Evolutionary conservation across 2,797 vertebrate species (phyloP).

Genomic region (Dermochelys coriacea): DNA sequence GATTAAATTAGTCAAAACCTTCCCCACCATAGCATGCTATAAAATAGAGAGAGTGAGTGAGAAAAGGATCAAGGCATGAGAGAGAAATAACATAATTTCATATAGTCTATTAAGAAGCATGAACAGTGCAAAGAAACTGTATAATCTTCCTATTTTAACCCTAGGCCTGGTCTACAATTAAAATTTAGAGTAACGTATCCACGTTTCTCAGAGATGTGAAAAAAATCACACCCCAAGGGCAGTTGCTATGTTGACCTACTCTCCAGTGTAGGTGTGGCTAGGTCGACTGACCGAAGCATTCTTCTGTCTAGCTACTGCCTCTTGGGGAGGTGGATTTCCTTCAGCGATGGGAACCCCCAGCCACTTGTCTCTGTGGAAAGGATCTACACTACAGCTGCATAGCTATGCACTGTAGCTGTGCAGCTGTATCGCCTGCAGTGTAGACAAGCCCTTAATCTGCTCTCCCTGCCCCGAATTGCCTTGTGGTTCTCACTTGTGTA

Average conservation of each 20-base stretch:
- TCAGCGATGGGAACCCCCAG: not conserved
- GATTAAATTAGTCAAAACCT: not conserved
- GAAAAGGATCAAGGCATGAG: not conserved
- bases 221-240: not conserved
- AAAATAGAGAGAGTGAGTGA: not conserved
- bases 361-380: not conserved
- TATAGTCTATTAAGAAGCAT: not conserved
- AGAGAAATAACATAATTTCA: not conserved
- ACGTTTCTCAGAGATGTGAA: not conserved
- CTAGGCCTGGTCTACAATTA: not conserved
- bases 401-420: not conserved
- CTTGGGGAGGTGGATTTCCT: not conserved
- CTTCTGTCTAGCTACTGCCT: not conserved
- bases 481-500: not conserved
- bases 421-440: not conserved
- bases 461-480: not conserved
- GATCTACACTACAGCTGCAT: not conserved
- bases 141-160: not conserved
- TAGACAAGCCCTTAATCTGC: not conserved
- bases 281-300: not conserved
- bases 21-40: rapidly evolving
- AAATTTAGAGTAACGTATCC: not conserved
- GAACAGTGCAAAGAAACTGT: not conserved
- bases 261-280: not conserved
- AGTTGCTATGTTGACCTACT: not conserved